Base-by-base conservation (phyloP, 2,888 invertebrate species). In the Sturmia bella region DNA sequence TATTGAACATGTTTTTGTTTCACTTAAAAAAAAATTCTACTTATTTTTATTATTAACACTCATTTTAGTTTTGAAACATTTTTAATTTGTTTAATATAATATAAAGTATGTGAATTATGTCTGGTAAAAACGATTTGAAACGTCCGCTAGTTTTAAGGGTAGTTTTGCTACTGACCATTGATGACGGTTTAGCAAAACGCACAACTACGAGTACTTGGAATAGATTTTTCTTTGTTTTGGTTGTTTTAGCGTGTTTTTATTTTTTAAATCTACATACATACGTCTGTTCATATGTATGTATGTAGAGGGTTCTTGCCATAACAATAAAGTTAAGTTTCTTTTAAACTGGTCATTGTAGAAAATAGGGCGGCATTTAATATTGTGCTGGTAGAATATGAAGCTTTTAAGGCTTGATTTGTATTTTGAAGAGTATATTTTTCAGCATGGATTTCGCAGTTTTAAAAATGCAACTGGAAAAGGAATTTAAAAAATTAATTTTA, bases 91-190 rank as follows among this genome's bases (percentile, higher is more conserved):
- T 59, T 73, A 21, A 24, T 66, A 61, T 39, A 61, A 56, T 19
- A 32, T 7, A 32, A n/a, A 9, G n/a, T 50, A 3, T 61, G 59
- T 39, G 17, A n/a, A 54, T 57, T 64, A 2, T 19, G 13, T 24
- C 32, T 57, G 50, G 48, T 24, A 24, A 63, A 75, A 74, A 74
- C 48, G 37, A 74, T 54, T 76, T 61, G 12, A 54, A 72, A 61
- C 70, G 83, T 84, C 80, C 74, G 81, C 68, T 78, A 77, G 76
- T 74, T 73, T 84, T 87, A 86, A 89, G 87, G 87, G 90, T 88
- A 88, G 88, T 85, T 85, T 86, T 85, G 75, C 86, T 87, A 90
- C 89, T 89, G 89, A 89, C 90, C 90, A 87, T 72, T 72, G 79
- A 43, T 72, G 73, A 70, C 50, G 78, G 74, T 72, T 37, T 45